phyloP scores from a whole-genome alignment of 2,113 vertebrate species.

The Heptranchias perlo region DNA sequence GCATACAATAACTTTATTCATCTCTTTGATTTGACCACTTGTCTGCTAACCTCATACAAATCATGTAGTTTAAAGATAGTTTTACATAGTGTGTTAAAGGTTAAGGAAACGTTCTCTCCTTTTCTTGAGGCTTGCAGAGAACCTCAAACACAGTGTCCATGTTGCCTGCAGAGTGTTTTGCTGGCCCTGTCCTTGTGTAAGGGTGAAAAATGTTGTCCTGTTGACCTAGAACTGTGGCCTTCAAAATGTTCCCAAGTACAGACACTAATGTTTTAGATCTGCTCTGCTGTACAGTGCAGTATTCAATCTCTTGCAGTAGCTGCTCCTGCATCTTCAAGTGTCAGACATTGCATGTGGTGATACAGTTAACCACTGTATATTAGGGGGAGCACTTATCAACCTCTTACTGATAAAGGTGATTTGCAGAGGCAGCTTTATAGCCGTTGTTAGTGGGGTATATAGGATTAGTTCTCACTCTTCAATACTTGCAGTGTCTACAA shows the following conservation, averaged over 20 bases:
- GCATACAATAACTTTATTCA: conserved; percentile 34
- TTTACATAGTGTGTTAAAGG: conserved; percentile 1
- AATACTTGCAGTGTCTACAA: not conserved
- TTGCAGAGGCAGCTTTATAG: not conserved
- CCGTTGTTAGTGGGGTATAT: not conserved
- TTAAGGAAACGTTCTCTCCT: not conserved
- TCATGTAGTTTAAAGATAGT: conserved; percentile 30
- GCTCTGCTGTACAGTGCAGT: not conserved
- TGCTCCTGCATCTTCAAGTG: not conserved
- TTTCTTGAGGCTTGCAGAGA: not conserved
- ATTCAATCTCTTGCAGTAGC: not conserved
- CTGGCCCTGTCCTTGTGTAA: not conserved
- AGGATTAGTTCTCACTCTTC: not conserved
- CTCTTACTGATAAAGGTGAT: not conserved
- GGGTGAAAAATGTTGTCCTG: conserved; percentile 1
- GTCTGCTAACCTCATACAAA: conserved; percentile 34
- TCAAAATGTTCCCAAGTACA: not conserved
- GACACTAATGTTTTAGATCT: not conserved
- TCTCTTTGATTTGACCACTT: conserved; percentile 32
- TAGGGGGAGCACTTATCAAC: not conserved
- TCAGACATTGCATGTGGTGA: not conserved
- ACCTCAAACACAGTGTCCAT: not conserved
- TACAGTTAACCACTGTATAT: not conserved
- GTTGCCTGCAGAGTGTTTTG: not conserved
- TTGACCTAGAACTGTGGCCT: too few species aligned